phyloP scores from a whole-genome alignment of 2,888 invertebrate species.

The Phengaris alcon region DNA sequence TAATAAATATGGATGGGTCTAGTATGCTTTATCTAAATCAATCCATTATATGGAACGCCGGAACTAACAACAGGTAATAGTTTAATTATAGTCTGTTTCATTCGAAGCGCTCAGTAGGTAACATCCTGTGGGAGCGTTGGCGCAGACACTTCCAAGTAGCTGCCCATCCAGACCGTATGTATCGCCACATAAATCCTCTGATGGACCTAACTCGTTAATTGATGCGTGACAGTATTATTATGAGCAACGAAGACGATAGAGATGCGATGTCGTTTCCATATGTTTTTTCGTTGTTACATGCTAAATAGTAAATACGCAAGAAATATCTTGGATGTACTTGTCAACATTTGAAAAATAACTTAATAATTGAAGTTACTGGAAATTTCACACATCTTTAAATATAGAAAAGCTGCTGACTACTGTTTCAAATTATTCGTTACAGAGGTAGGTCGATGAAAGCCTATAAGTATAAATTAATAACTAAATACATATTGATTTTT shows the following conservation, averaged over 20 bases:
- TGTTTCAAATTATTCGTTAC: neutral
- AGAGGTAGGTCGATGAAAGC: neutral
- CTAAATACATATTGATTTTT: conserved; percentile 1
- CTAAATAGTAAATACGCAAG: too few relatives aligned
- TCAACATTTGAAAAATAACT: too few relatives aligned
- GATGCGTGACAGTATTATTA: conserved; percentile 34
- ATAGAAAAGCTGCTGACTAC: neutral
- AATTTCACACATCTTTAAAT: neutral
- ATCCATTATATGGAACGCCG: conserved; percentile 2
- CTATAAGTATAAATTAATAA: neutral
- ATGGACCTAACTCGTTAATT: conserved; percentile 44
- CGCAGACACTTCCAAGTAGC: conserved; percentile 33
- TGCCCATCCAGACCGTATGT: conserved; percentile 33
- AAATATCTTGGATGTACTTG: too few relatives aligned
- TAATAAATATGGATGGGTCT: conserved; percentile 13
- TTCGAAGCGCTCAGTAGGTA: neutral
- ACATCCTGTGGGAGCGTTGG: conserved; percentile 25
- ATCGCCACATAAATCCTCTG: conserved; percentile 45
- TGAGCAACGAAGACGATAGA: conserved; percentile 30
- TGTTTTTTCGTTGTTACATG: neutral
- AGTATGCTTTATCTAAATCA: neutral
- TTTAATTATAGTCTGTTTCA: neutral
- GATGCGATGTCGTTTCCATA: conserved; percentile 22
- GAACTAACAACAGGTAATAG: neutral
- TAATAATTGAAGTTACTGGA: neutral